Base-by-base conservation (phyloP, 2,797 vertebrate species). In the Galago senegalensis region DNA sequence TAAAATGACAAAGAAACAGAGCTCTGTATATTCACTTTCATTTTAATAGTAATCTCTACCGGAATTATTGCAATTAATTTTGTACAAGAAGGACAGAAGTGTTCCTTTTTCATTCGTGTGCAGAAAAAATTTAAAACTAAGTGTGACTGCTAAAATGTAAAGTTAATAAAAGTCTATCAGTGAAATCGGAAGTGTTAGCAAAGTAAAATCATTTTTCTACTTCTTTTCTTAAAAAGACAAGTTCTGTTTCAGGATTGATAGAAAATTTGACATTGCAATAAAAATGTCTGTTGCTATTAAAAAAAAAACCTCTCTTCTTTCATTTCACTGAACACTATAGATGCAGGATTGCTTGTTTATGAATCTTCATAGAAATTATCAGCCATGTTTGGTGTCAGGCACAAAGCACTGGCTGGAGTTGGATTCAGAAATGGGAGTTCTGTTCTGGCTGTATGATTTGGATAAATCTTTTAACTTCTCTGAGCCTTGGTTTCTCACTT, bases 41-140 rank as follows among this genome's bases (percentile, higher is more conserved):
- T 91, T 97, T 84, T 82, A 37, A 49, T 86, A 87, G n/a, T 85
- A 23, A 70, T 76, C 21, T 84, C 43, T 82, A 70, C 8, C 63
- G 85, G 29, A 89, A 87, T 89, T 89, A 79, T 76, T 93, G 29
- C 81, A 87, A 75, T 81, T 75, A 43, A 81, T 84, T 96, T 97
- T 95, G 40, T 81, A 13, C 27, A 67, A 43, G 0, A 25, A 87
- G 37, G 43, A 80, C 46, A 82, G 34, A 87, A 73, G 11, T 69
- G 2, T 67, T 89, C 34, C 40, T 61, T 56, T 83, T 67, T 89
- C 72, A 84, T 46, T 43, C 53, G 34, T 79, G 18, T 80, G 31
- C n/a, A 88, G 69, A 60, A 70, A 84, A 61, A 49, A 27, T 93
- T 95, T 73, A 27, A 90, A 79, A 69, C n/a, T 86, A 72, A 83